Evolutionary conservation across 2,113 vertebrate genomes (phyloP).

Genomic region (Cephalopholis sonnerati): DNA sequence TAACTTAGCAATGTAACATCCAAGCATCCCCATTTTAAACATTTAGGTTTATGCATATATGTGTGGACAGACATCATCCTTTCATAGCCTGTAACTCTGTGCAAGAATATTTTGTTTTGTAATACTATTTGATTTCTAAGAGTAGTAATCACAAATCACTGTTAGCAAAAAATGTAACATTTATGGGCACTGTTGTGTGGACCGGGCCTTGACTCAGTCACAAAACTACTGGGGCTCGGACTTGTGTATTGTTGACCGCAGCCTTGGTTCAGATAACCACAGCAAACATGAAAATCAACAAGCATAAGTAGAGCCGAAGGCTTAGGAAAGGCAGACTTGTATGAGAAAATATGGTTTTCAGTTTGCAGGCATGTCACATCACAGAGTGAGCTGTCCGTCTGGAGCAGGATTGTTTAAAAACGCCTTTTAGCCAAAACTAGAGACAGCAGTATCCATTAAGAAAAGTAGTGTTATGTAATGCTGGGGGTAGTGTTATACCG

Average conservation of each 20-base stretch:
- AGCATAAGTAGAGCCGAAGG: background rate
- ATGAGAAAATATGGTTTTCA: background rate
- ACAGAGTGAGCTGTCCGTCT: background rate
- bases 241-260: background rate
- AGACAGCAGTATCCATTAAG: background rate
- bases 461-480: background rate
- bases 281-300: background rate
- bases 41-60: background rate
- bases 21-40: background rate
- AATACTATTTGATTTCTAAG: background rate
- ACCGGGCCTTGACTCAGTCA: background rate
- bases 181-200: background rate
- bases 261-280: background rate
- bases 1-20: background rate
- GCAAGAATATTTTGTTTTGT: background rate
- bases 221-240: background rate
- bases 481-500: background rate
- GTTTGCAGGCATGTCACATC: constrained; percentile 1
- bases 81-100: background rate
- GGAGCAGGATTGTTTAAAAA: background rate
- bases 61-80: background rate
- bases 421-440: background rate
- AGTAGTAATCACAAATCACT: background rate
- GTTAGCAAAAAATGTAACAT: background rate
- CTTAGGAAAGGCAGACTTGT: constrained; percentile 6